Percentiles rank a stretch among this genome's conserved stretches.
Conservation (phyloP, 2,888 invertebrate genomes). For the Drosophila longiperda region DNA sequence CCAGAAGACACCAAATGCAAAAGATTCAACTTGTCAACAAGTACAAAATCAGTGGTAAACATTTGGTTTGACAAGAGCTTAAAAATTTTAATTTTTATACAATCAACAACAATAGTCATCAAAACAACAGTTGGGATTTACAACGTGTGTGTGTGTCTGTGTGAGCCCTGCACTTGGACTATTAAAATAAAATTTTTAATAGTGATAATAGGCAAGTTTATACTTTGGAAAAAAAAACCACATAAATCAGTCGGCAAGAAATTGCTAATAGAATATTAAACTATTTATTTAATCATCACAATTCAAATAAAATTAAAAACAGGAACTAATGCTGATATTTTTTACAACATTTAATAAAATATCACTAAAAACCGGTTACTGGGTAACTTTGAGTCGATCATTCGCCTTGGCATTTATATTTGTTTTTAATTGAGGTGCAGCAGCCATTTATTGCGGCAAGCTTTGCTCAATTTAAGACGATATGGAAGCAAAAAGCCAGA, state of each 20-base stretch:
- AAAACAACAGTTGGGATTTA: slow-evolving; percentile 32
- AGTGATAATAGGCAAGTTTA: not conserved
- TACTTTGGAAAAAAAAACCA: not conserved
- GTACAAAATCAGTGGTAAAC: not conserved
- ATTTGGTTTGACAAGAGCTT: slow-evolving; percentile 2
- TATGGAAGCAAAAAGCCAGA: slow-evolving; percentile 18
- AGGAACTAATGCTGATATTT: not conserved
- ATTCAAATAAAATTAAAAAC: not conserved
- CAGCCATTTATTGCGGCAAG: slow-evolving; percentile 67
- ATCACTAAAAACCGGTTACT: not conserved
- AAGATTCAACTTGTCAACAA: not conserved
- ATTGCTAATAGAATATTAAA: not conserved
- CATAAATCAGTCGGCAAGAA: not conserved
- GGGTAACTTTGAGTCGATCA: slow-evolving; percentile 14
- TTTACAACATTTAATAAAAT: not conserved
- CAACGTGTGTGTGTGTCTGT: not conserved
- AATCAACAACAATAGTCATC: slow-evolving; percentile 47
- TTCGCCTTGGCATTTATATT: slow-evolving; percentile 10
- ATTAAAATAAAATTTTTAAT: not conserved
- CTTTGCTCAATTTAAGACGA: slow-evolving; percentile 71
- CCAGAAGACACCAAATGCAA: not conserved
- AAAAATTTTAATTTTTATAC: slow-evolving; percentile 14
- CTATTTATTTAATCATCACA: not conserved
- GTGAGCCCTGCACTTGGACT: slow-evolving; percentile 11
- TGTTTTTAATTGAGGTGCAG: slow-evolving; percentile 67